phyloP scores from a whole-genome alignment of 2,797 vertebrate species.

The Atherinosoma microstoma region DNA sequence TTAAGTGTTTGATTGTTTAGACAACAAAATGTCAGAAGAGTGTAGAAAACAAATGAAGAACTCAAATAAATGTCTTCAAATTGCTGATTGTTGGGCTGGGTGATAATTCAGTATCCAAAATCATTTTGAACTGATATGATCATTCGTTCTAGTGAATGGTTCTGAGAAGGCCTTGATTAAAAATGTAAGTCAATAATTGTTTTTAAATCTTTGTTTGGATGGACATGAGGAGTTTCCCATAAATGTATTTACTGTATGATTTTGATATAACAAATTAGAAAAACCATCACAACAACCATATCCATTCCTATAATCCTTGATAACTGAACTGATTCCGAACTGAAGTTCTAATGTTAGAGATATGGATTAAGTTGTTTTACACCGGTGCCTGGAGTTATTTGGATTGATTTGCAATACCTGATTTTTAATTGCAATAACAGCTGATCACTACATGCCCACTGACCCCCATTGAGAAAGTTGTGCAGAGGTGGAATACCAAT shows the following conservation, averaged over 20 bases:
- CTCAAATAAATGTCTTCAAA: background rate
- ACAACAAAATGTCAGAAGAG: constrained; percentile 7
- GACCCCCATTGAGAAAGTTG: background rate
- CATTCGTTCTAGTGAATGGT: constrained; percentile 4
- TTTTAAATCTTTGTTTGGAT: background rate
- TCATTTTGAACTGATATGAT: background rate
- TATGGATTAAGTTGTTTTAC: constrained; percentile 20
- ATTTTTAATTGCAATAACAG: background rate
- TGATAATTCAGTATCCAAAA: background rate
- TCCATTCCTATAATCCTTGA: background rate
- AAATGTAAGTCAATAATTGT: background rate
- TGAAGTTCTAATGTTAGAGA: background rate
- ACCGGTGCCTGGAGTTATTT: background rate
- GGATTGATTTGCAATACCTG: constrained; percentile 26
- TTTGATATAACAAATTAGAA: background rate
- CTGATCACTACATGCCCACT: constrained; percentile 3
- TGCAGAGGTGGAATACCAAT: background rate
- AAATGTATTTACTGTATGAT: background rate
- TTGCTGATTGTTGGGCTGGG: background rate
- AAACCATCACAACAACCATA: background rate
- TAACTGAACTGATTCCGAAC: background rate
- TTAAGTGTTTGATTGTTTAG: constrained; percentile 13
- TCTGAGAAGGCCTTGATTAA: constrained; percentile 1
- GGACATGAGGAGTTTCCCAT: background rate
- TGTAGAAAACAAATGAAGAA: background rate